phyloP scores from a whole-genome alignment of 2,888 invertebrate genomes.

The Melieria omissa region DNA sequence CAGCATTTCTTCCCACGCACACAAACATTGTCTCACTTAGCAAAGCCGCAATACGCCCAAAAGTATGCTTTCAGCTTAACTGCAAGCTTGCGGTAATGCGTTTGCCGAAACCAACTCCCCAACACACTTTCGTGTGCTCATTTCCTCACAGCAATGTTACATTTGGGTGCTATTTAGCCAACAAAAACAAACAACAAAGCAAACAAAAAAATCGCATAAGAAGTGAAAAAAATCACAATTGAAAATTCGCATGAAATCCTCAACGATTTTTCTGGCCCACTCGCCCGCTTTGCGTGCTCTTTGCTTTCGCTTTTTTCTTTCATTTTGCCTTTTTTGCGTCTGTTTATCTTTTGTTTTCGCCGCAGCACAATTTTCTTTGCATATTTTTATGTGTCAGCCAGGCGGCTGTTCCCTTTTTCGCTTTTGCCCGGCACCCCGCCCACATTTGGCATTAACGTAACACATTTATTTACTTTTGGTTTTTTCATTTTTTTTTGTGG shows the following conservation, averaged over 20 bases:
- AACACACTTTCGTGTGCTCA: background rate
- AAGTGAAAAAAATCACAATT: background rate
- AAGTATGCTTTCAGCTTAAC: background rate
- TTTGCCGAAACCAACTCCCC: background rate
- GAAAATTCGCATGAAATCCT: constrained; percentile 1
- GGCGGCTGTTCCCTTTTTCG: background rate
- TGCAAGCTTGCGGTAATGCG: background rate
- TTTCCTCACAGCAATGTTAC: background rate
- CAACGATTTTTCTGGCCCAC: background rate
- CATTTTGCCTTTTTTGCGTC: background rate
- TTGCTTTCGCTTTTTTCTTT: background rate
- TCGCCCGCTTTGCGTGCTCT: background rate
- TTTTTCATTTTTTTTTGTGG: background rate
- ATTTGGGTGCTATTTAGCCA: constrained; percentile 10
- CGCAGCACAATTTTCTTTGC: no score
- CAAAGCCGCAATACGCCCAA: background rate
- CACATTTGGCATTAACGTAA: background rate
- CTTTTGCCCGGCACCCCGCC: background rate
- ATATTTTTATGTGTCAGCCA: no score
- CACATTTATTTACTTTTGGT: background rate
- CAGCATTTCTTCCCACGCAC: no score
- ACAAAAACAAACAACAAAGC: background rate
- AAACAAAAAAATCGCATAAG: no score
- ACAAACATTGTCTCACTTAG: no score
- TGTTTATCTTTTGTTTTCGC: no score